Percentiles rank a stretch among this genome's conserved stretches.
phyloP scores from a whole-genome alignment of 1,140 invertebrate species.

The Panagrolaimus sp. region DNA sequence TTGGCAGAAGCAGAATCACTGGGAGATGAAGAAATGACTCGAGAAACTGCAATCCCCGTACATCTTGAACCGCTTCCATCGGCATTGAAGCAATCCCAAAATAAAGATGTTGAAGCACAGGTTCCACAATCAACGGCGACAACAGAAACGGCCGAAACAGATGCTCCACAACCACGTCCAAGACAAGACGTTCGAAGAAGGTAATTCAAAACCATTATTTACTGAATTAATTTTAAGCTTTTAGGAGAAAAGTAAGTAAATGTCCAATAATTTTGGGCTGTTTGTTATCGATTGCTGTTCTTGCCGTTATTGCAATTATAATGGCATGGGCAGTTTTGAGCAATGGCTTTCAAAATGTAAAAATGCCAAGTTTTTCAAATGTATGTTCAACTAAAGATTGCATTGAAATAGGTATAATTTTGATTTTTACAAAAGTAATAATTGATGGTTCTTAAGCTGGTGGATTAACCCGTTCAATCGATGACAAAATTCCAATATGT shows the following conservation, averaged over 20 bases:
- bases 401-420: neutral
- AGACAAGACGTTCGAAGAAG: no score
- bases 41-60: no score
- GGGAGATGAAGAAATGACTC: neutral
- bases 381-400: neutral
- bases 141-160: no score
- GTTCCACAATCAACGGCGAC: no score
- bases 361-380: neutral
- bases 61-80: no score
- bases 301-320: neutral
- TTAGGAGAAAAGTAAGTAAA: no score
- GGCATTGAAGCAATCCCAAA: no score
- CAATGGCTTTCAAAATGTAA: conserved; percentile 4
- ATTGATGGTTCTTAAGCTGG: neutral
- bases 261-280: conserved; percentile 1
- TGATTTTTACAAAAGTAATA: neutral
- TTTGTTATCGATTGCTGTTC: neutral
- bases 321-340: neutral
- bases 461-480: neutral
- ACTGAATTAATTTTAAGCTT: no score
- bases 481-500: neutral
- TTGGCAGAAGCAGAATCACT: neutral
- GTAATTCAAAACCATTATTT: no score
- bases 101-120: no score
- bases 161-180: no score